phyloP scores from a whole-genome alignment of 1,140 invertebrate genomes.

The Subanguina moxae region DNA sequence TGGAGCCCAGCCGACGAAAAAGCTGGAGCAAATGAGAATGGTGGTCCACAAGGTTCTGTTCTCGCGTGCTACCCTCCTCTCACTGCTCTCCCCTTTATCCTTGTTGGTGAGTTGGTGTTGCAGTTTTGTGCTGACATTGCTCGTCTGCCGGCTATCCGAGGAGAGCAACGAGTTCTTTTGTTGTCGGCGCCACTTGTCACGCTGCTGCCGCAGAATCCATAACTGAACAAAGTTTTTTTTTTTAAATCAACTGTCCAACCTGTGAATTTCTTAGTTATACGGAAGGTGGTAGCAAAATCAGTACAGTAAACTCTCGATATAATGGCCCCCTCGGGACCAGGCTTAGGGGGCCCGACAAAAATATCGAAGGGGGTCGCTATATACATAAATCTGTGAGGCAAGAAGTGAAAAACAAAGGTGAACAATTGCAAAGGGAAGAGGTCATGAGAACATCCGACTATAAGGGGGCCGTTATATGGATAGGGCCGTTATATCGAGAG shows the following conservation, averaged over 20 bases:
- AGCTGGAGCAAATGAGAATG: constrained; percentile 43
- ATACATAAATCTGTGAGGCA: too few species aligned
- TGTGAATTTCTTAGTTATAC: constrained; percentile 9
- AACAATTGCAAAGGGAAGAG: too few species aligned
- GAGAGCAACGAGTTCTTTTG: constrained; percentile 2
- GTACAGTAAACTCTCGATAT: too few species aligned
- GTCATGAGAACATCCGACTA: too few species aligned
- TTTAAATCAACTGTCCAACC: too few species aligned
- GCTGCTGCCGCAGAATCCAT: constrained; percentile 31
- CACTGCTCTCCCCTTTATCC: background rate
- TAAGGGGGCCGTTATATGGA: too few species aligned
- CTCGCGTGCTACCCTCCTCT: constrained; percentile 16
- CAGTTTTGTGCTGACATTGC: background rate
- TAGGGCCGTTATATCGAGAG: background rate
- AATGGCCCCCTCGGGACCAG: too few species aligned
- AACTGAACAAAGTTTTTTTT: constrained; percentile 38
- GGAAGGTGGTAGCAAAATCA: background rate
- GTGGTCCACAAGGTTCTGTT: constrained; percentile 43
- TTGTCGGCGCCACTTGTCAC: constrained; percentile 23
- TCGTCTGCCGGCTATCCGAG: too few species aligned
- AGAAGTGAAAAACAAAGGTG: too few species aligned
- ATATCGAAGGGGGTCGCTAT: too few species aligned
- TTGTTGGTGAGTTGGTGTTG: background rate
- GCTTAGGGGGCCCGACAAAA: too few species aligned
- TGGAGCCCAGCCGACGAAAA: constrained; percentile 53